Percentiles rank a stretch among this genome's conserved stretches.
phyloP scores from a whole-genome alignment of 2,888 invertebrate species.

The Venusia cambrica region DNA sequence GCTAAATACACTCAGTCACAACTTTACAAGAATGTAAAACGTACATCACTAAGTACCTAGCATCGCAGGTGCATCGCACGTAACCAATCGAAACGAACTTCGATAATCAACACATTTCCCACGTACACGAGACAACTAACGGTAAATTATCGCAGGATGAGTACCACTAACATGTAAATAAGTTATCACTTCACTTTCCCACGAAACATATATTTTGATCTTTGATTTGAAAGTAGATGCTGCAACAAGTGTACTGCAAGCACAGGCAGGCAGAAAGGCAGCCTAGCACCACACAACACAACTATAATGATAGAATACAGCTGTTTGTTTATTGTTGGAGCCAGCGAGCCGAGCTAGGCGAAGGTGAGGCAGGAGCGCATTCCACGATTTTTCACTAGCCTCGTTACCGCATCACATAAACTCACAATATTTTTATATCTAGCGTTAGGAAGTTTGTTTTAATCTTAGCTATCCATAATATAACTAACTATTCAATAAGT shows the following conservation, averaged over 20 bases:
- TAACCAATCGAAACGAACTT: constrained; percentile 66
- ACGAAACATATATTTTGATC: constrained; percentile 55
- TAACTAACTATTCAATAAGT: too few species aligned
- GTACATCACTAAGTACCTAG: too few species aligned
- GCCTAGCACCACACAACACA: too few species aligned
- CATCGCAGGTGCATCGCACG: constrained; percentile 75
- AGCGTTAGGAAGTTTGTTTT: too few species aligned
- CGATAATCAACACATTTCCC: constrained; percentile 54
- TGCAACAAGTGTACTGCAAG: constrained; percentile 66
- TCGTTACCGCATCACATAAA: too few species aligned
- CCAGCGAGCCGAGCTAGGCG: too few species aligned
- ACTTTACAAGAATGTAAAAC: too few species aligned
- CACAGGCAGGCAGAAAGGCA: constrained; percentile 25
- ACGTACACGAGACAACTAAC: constrained; percentile 57
- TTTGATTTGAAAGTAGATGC: constrained; percentile 72
- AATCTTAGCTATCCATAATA: too few species aligned
- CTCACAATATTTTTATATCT: too few species aligned
- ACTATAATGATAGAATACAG: constrained; percentile 34
- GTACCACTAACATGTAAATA: constrained; percentile 48
- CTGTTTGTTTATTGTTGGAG: constrained; percentile 27
- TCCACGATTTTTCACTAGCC: constrained; percentile 17
- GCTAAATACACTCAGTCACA: constrained; percentile 46
- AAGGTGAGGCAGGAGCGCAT: constrained; percentile 14
- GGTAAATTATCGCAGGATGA: constrained; percentile 60
- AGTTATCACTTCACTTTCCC: constrained; percentile 62